A percentile compares a stretch with the other conserved stretches of the same genome.
These are phyloP conservation scores for Cantharis flavilabris DNA, from an alignment of 2,888 invertebrate genomes.

Conservation along the genomic window DNA sequence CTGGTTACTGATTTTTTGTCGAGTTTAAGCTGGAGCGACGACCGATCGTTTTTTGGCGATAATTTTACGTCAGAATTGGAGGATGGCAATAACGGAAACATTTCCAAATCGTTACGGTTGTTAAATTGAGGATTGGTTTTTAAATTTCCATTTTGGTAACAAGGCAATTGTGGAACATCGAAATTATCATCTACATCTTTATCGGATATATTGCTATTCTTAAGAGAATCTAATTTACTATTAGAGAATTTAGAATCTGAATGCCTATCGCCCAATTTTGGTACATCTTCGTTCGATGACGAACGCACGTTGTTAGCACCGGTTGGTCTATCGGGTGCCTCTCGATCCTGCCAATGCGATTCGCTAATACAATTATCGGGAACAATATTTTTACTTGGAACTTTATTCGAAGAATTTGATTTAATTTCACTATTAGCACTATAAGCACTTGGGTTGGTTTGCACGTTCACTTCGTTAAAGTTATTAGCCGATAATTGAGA, in stretches of 20 bases:
- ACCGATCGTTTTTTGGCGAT: conserved; percentile 6
- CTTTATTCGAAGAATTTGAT: conserved; percentile 14
- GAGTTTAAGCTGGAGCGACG: conserved; percentile 10
- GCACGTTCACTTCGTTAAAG: conserved; percentile 36
- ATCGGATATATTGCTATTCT: conserved; percentile 20
- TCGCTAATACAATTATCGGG: conserved; percentile 1
- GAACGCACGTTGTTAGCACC: neutral
- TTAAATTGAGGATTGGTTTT: neutral
- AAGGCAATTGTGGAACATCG: conserved; percentile 3
- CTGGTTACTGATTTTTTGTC: conserved; percentile 9
- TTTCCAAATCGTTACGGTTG: neutral
- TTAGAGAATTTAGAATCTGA: conserved; percentile 18
- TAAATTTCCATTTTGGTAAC: conserved; percentile 10
- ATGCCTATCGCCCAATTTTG: conserved; percentile 1
- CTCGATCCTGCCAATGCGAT: neutral
- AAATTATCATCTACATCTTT: conserved; percentile 6
- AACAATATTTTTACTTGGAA: conserved; percentile 11
- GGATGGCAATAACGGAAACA: conserved; percentile 5
- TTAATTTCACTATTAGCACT: conserved; percentile 12
- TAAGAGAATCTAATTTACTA: conserved; percentile 16
- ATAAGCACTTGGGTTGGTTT: conserved; percentile 25
- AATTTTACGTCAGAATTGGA: neutral
- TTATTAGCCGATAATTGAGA: conserved; percentile 26
- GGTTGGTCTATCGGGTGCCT: neutral
- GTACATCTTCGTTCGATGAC: neutral